phyloP scores from a whole-genome alignment of 2,113 vertebrate genomes.

The Echinops telfairi region DNA sequence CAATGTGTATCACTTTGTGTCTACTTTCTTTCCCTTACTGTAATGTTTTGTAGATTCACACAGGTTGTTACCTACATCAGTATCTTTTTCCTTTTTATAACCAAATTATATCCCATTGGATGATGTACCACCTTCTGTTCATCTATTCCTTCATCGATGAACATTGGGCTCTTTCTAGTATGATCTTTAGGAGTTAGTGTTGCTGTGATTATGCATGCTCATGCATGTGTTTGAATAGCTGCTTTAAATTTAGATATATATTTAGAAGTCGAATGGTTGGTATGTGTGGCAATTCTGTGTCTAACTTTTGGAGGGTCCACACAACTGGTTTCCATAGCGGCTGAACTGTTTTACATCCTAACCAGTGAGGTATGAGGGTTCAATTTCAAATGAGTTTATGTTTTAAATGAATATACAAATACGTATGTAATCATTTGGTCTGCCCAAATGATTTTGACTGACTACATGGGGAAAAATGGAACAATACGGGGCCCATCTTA shows the following conservation, averaged over 20 bases:
- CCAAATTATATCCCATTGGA: not conserved
- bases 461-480: not conserved
- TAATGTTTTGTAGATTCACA: not conserved
- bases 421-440: not conserved
- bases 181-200: not conserved
- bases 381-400: not conserved
- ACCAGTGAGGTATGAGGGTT: not conserved
- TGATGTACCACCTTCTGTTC: not conserved
- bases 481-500: too few relatives aligned
- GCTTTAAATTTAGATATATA: not conserved
- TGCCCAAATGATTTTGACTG: not conserved
- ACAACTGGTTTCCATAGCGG: not conserved
- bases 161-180: not conserved
- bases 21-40: not conserved
- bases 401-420: not conserved
- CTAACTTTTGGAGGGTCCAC: not conserved
- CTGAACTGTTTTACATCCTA: not conserved
- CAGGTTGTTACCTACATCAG: not conserved
- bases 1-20: not conserved
- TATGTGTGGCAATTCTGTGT: not conserved
- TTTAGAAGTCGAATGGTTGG: not conserved
- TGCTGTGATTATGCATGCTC: too few relatives aligned
- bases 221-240: not conserved
- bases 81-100: not conserved
- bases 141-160: not conserved